phyloP scores from a whole-genome alignment of 1,140 invertebrate genomes.

The Lanistes nyassanus region DNA sequence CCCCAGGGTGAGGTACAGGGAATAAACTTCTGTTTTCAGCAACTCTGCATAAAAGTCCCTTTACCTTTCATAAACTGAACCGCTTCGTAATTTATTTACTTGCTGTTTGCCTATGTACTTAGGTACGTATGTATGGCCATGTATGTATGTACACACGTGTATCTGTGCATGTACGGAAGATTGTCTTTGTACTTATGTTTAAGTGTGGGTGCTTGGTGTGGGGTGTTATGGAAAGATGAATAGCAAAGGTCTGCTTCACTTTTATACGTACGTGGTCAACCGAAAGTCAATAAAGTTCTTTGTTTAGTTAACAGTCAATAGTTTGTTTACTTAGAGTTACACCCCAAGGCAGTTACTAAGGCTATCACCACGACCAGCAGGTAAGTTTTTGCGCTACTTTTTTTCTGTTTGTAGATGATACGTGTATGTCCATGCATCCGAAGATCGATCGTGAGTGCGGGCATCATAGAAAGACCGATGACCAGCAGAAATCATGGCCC shows the following conservation, averaged over 20 bases:
- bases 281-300: not conserved
- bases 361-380: too few relatives aligned
- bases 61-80: not conserved
- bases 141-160: not conserved
- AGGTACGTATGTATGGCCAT: not conserved
- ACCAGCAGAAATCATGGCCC: too few relatives aligned
- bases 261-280: not conserved
- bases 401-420: too few relatives aligned
- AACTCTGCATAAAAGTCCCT: not conserved
- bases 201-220: not conserved
- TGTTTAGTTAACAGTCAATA: not conserved
- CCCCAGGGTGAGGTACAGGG: not conserved
- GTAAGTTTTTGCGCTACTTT: too few relatives aligned
- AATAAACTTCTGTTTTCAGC: not conserved
- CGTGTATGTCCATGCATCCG: too few relatives aligned
- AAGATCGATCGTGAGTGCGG: too few relatives aligned
- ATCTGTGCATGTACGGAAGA: not conserved
- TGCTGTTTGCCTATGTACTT: not conserved
- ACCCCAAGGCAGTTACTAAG: too few relatives aligned
- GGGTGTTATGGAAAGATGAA: not conserved
- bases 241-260: not conserved
- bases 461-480: too few relatives aligned
- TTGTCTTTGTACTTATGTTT: not conserved
- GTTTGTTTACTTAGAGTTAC: not conserved
- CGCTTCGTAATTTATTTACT: not conserved